Evolutionary conservation across 35 echinoderm and acorn worm species (phyloP), one percentile per base, ranked within the genome.

Genomic region (Apostichopus californicus): DNA sequence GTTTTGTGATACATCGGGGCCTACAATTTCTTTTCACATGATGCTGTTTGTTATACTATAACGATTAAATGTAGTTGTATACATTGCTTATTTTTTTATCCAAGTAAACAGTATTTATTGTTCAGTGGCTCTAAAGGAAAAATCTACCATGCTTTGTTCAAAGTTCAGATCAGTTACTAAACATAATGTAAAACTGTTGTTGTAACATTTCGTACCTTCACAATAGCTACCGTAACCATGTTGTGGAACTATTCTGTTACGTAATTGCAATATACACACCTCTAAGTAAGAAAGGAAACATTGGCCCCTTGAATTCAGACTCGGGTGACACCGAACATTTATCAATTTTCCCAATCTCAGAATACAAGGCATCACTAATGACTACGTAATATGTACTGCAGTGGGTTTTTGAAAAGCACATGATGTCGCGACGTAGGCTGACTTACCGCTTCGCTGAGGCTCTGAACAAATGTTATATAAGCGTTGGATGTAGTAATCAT

Each of bases 141-240:
- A 6, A 72, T 72, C 68, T 72, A 72, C 68, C 68, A 5, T 72
- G 68, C 68, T 72, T 72, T 72, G 68, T 72, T 72, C 68, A 72
- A 72, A 72, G 68, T 72, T 72, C 68, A 72, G 68, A 72, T 72
- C 68, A 72, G 68, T 72, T 72, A 72, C 68, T 72, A 72, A 72
- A 72, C 68, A 72, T 72, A 72, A 72, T 72, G 68, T 72, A 72
- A 72, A 72, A 72, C 68, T 72, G 68, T 72, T 72, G 68, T 72
- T 72, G 68, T 72, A 72, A 72, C 68, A 72, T 72, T 72, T 72
- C 68, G 5, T 4, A 72, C 68, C 68, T 72, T 72, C 68, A 72
- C 68, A 72, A 72, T 72, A 72, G 68, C 68, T 72, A 72, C 68
- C 68, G 68, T 72, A 72, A 4, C 34, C 3, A 46, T 46, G 34